These are phyloP conservation scores for Tetraodon nigroviridis DNA, from an alignment of 2,113 vertebrate genomes.

Conservation along the genomic window DNA sequence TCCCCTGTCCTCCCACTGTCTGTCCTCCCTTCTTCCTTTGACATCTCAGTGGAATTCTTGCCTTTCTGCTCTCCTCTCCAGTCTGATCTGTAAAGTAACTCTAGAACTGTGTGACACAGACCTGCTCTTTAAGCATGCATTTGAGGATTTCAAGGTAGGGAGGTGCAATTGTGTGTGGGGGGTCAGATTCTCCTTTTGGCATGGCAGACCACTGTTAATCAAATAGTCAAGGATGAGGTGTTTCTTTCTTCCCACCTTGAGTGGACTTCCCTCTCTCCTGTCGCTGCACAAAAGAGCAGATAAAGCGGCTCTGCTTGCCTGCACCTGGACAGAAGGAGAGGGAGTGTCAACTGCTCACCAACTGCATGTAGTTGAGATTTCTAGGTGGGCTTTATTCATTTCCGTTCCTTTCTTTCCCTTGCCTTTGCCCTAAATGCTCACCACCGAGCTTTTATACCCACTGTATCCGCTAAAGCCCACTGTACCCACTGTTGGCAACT, in stretches of 20 bases:
- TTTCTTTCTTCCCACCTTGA: slow-evolving; percentile 66
- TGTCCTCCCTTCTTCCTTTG: slow-evolving; percentile 38
- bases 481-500: slow-evolving; percentile 12
- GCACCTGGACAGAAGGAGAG: slow-evolving; percentile 61
- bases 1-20: slow-evolving; percentile 36
- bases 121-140: slow-evolving; percentile 60
- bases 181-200: slow-evolving; percentile 46
- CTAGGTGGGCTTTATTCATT: slow-evolving; percentile 21
- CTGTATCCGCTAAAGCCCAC: slow-evolving; percentile 5
- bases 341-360: slow-evolving; percentile 39
- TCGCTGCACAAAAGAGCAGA: slow-evolving; percentile 57
- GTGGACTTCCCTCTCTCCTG: slow-evolving; percentile 48
- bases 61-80: slow-evolving; percentile 61
- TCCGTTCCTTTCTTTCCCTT: slow-evolving; percentile 15
- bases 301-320: slow-evolving; percentile 60
- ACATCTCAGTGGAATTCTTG: slow-evolving; percentile 64
- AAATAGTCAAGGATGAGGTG: slow-evolving; percentile 74
- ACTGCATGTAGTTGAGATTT: slow-evolving; percentile 37
- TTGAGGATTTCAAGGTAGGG: slow-evolving; percentile 35
- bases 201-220: slow-evolving; percentile 75
- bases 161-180: slow-evolving; percentile 33
- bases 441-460: slow-evolving; percentile 24
- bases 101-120: slow-evolving; percentile 76
- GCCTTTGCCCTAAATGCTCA: slow-evolving; percentile 15
- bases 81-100: slow-evolving; percentile 70